Evolutionary conservation across 2,113 vertebrate species (phyloP).

Genomic region (Mesitornis unicolor): DNA sequence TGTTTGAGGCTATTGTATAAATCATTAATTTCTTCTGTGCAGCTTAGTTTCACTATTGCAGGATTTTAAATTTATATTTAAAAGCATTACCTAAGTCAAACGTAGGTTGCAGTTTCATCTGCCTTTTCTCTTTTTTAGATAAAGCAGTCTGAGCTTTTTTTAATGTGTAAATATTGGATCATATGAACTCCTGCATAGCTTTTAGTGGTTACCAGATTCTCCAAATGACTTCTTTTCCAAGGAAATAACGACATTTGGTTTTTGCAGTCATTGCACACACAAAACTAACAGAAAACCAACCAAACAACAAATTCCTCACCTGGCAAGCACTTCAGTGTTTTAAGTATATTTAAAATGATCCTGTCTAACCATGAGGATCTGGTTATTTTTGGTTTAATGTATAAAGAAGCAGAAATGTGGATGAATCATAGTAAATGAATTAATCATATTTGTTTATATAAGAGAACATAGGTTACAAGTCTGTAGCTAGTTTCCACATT

Average conservation of each 20-base stretch:
- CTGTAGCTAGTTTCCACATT: not conserved
- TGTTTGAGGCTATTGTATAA: not conserved
- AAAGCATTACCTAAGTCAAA: constrained; percentile 9
- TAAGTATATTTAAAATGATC: not conserved
- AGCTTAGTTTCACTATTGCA: not conserved
- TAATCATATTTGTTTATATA: not conserved
- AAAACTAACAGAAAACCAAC: not conserved
- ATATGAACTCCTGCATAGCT: not conserved
- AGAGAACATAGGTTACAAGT: not conserved
- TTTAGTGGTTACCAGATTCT: not conserved
- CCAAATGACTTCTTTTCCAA: not conserved
- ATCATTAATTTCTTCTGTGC: not conserved
- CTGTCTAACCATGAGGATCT: not conserved
- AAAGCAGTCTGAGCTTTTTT: not conserved
- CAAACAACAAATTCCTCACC: not conserved
- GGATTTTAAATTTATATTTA: constrained; percentile 24
- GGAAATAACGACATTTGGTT: not conserved
- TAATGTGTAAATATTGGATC: not conserved
- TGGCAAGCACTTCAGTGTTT: not conserved
- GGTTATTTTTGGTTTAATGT: not conserved
- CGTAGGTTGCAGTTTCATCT: not conserved
- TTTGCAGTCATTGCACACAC: not conserved
- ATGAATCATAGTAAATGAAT: not conserved
- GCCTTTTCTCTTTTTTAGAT: constrained; percentile 13
- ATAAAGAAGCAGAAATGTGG: not conserved